Evolutionary conservation across 2,797 vertebrate genomes (phyloP), one percentile per base, ranked within the genome.

Genomic region (Meda fulgida): DNA sequence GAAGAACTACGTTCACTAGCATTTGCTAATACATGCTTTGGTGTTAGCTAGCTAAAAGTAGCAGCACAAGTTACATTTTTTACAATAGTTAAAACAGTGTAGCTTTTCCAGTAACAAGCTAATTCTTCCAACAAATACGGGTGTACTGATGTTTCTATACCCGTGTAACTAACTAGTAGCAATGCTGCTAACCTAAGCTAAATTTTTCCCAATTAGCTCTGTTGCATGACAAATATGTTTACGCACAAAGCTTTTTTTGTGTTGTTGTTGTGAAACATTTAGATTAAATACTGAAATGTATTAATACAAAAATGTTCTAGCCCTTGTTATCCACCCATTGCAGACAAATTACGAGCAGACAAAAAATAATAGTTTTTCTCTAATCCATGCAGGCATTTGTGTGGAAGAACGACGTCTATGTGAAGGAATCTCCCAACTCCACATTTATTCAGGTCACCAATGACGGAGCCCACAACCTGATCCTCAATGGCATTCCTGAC

Each of bases 401-500:
- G 55, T 96, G 95, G 94, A 80, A 93, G 72, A 96, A 98, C 89
- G 93, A 99, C 55, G 94, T 99, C 40, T 98, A 97, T 85, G 83
- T 99, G 89, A 97, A 96, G 93, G 91, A 87, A 88, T 93, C 91
- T 65, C 96, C 96, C 6, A 88, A 43, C 84, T 90, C 93, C 0
- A 21, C 81, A 46, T 29, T 93, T 48, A 46, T 91, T 85, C 93
- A 91, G 92, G 91, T 99, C 90, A 99, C 97, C 19, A 87, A 4
- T 60, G 95, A 91, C 81, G 98, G 97, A 80, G 84, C 90, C 89
- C 87, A 95, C 66, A 96, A 97, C 88, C 19, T 88, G 88, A 96
- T 99, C 90, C 95, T 96, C 78, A 99, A 99, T 86, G 98, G 98
- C 18, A 92, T 99, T 87, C 97, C 98, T 34, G 98, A 99, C 84